phyloP scores from a whole-genome alignment of 2,113 vertebrate species.

The Thermophis baileyi region DNA sequence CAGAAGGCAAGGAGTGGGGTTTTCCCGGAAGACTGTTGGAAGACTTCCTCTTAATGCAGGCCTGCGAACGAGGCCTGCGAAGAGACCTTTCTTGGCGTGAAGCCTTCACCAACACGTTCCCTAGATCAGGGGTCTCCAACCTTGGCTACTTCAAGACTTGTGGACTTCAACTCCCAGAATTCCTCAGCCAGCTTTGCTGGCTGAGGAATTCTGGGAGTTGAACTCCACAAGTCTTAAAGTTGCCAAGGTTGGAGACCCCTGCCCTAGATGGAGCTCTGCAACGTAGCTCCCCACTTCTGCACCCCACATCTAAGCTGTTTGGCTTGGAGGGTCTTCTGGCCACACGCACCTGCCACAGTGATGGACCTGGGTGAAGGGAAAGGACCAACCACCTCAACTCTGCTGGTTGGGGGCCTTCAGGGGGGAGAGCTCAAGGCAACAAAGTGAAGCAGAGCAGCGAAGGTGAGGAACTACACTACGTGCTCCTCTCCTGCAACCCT shows the following conservation, averaged over 20 bases:
- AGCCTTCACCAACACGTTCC: neutral
- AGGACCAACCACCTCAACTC: neutral
- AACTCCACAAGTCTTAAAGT: no score
- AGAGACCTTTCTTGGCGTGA: no score
- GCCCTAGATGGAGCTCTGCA: neutral
- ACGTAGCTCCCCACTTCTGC: neutral
- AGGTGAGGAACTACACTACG: no score
- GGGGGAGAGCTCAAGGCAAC: neutral
- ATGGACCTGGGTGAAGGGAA: neutral
- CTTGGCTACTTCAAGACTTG: no score
- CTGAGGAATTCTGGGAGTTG: no score
- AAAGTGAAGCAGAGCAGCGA: neutral
- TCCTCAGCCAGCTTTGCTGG: no score
- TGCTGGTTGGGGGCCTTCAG: neutral
- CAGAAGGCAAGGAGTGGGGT: neutral
- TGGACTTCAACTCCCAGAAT: no score
- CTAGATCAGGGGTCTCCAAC: no score
- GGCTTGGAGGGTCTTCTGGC: neutral
- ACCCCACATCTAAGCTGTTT: neutral
- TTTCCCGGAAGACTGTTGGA: neutral
- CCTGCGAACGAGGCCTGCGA: neutral
- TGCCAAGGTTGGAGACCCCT: no score
- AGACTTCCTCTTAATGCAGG: neutral
- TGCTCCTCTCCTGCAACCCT: neutral
- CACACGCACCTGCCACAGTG: neutral